A percentile compares a stretch with the other conserved stretches of the same genome.
phyloP scores from a whole-genome alignment of 2,113 vertebrate species.

The Probosciger aterrimus region DNA sequence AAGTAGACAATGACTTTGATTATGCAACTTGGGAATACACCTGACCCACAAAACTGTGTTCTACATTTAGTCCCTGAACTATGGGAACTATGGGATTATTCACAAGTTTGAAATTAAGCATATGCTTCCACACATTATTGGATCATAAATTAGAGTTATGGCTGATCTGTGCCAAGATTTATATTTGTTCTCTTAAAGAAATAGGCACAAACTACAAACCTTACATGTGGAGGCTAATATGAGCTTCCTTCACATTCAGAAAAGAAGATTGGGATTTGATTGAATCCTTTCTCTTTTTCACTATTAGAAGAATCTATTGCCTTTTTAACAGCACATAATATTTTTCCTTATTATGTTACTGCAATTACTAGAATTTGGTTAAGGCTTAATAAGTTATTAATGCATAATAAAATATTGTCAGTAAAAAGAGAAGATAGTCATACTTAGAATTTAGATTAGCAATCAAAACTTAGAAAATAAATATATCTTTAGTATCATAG shows the following conservation, averaged over 20 bases:
- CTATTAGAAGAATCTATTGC: not conserved
- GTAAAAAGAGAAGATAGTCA: not conserved
- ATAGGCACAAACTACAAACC: not conserved
- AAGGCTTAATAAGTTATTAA: not conserved
- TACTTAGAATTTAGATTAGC: not conserved
- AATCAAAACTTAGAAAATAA: not conserved
- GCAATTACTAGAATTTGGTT: not conserved
- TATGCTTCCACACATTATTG: not conserved
- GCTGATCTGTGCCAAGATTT: not conserved
- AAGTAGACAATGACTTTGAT: not conserved
- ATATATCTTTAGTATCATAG: not conserved
- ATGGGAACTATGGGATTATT: not conserved
- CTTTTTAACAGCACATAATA: not conserved
- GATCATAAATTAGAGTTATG: not conserved
- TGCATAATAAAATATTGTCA: not conserved
- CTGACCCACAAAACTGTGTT: not conserved
- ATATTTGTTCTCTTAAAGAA: not conserved
- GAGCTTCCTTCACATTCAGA: not conserved
- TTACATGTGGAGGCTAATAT: not conserved
- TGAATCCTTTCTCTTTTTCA: not conserved
- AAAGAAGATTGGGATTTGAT: not conserved
- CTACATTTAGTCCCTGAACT: not conserved
- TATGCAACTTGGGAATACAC: not conserved
- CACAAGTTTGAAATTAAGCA: not conserved
- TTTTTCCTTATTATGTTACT: not conserved